Percentiles rank a stretch among this genome's conserved stretches.
Conservation (phyloP, 2,113 vertebrate genomes). For the Tylochromis polylepis region DNA sequence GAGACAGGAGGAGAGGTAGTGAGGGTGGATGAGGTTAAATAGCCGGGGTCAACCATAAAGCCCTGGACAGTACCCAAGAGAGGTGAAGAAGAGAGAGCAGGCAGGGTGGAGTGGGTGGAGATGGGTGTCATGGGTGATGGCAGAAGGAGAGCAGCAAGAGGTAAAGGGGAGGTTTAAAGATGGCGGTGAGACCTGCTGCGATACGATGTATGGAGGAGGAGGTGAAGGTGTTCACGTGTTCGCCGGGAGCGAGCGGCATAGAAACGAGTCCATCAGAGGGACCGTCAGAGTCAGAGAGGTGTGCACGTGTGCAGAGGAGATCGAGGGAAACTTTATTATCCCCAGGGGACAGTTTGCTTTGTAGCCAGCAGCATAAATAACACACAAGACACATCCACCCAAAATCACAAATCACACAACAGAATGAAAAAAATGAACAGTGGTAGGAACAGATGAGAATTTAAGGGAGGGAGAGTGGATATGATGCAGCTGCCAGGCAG, state of each 20-base stretch:
- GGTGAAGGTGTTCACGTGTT: not conserved
- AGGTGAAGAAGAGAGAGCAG: not conserved
- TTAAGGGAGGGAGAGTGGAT: not conserved
- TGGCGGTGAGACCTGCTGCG: fast-evolving
- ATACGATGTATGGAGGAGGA: not conserved
- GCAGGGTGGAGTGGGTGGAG: not conserved
- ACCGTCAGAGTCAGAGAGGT: too few relatives aligned
- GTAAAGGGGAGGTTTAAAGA: not conserved
- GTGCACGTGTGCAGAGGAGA: not conserved
- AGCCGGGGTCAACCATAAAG: not conserved
- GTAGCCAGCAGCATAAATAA: not conserved
- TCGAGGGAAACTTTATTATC: not conserved
- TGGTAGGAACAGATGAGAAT: not conserved
- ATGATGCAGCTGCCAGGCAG: not conserved
- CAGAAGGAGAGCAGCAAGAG: not conserved
- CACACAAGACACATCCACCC: too few relatives aligned
- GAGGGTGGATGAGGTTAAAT: not conserved
- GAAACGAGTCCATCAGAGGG: not conserved
- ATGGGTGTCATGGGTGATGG: too few relatives aligned
- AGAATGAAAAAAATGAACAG: not conserved
- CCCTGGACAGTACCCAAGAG: not conserved
- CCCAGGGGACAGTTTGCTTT: not conserved
- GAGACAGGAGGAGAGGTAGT: not conserved
- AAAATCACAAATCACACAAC: too few relatives aligned
- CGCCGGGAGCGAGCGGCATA: too few relatives aligned